Evolutionary conservation across 2,797 vertebrate genomes (phyloP).

Genomic region (Selene dorsalis): DNA sequence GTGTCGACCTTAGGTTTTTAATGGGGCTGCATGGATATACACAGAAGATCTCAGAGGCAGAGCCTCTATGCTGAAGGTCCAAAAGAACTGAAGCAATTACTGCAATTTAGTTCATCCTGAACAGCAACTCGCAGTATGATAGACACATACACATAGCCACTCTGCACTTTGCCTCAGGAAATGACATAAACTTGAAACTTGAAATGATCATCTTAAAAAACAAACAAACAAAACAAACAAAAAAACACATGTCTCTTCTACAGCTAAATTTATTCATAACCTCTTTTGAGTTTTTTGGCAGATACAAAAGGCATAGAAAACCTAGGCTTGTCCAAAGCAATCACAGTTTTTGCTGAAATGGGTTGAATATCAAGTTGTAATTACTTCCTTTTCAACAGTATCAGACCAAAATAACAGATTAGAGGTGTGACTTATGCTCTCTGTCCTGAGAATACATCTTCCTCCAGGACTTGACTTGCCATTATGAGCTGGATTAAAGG

Average conservation of each 20-base stretch:
- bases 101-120: slow-evolving; percentile 33
- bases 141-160: slow-evolving; percentile 9
- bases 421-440: not conserved
- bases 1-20: slow-evolving; percentile 5
- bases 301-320: slow-evolving; percentile 9
- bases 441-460: not conserved
- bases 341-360: not conserved
- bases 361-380: not conserved
- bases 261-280: slow-evolving; percentile 11
- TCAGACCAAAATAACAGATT: not conserved
- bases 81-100: slow-evolving; percentile 53
- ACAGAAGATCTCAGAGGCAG: slow-evolving; percentile 3
- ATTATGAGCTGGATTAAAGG: not conserved
- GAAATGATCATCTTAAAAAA: not conserved
- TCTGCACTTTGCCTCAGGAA: slow-evolving; percentile 15
- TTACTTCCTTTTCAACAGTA: not conserved
- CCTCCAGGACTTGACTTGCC: slow-evolving; percentile 7
- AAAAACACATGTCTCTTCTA: not conserved
- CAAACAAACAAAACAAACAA: not conserved
- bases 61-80: slow-evolving; percentile 17
- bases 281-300: slow-evolving; percentile 11
- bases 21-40: not conserved
- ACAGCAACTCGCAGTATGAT: slow-evolving; percentile 21
- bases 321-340: not conserved
- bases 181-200: not conserved